Evolutionary conservation across 2,888 invertebrate species (phyloP), one percentile per base, ranked within the genome.

Genomic region (Eupeodes luniger): DNA sequence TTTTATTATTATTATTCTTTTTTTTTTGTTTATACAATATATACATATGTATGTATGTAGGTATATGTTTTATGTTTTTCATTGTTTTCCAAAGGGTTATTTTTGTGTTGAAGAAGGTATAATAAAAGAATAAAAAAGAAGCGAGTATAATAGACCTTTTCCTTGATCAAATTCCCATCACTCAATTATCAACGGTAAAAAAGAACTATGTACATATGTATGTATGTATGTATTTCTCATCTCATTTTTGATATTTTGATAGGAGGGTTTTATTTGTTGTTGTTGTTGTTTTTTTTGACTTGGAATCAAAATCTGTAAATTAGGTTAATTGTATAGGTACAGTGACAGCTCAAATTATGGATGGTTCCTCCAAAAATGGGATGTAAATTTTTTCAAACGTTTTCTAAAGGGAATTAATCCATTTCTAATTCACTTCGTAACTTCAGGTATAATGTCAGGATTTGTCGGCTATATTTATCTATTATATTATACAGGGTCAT

Each of bases 61-160:
- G 27, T 27, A 40, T 40, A 40, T 40, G 5, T 40, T 40, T 14
- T 57, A 27, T 75, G 51, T n/a, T 57, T 66, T 57, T 74, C 57
- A 19, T 34, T 77, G 78, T 72, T 72, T 72, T 59, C 81, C 76
- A 59, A 77, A 85, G 81, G 85, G 81, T 47, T 78, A 70, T 61
- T 57, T 72, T 72, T 47, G 14, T 66, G 6, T 62, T 62, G 67
- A 40, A 11, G 12, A 47, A 53, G 40, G 40, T 40, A 40, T 40
- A n/a, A 40, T 44, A 57, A 74, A 16, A 61, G 61, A 5, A 59
- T 70, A 57, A 47, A 57, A 53, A 72, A 64, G 40, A 74, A 40
- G 40, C 81, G 40, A 59, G 55, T 81, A 78, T 81, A 85, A 82
- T 86, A 49, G 78, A 86, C 69, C 74, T 64, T 78, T 85, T 82